phyloP scores from a whole-genome alignment of 2,888 invertebrate species.

The Argyra leucocephala region DNA sequence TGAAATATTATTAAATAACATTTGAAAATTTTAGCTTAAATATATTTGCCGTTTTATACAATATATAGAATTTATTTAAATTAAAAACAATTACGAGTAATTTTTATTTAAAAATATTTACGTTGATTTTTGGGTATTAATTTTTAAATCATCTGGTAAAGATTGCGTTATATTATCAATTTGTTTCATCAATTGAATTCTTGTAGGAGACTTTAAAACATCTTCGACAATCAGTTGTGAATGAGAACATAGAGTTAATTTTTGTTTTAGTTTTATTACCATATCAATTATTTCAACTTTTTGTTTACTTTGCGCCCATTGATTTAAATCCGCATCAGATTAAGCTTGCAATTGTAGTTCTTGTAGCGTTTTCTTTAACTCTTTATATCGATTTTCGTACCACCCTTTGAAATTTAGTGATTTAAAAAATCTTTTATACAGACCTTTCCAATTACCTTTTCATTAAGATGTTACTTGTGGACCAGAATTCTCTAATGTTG shows the following conservation, averaged over 20 bases:
- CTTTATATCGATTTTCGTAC: constrained; percentile 81
- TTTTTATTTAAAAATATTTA: too few relatives aligned
- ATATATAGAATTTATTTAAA: too few relatives aligned
- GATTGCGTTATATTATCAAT: constrained; percentile 72
- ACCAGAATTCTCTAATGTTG: constrained; percentile 78
- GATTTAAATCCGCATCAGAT: constrained; percentile 76
- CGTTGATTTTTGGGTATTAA: constrained; percentile 31
- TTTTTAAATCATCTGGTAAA: constrained; percentile 56
- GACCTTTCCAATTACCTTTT: constrained; percentile 94
- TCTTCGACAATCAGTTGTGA: neutral
- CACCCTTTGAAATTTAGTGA: constrained; percentile 94
- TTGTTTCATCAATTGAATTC: constrained; percentile 52
- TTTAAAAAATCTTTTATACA: constrained; percentile 82
- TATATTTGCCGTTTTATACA: too few relatives aligned
- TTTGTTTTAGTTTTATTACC: constrained; percentile 84
- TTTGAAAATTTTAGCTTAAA: too few relatives aligned
- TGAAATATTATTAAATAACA: too few relatives aligned
- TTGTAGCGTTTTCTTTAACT: constrained; percentile 82
- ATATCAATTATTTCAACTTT: constrained; percentile 98
- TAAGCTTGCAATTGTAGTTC: constrained; percentile 86
- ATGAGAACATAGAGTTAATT: constrained; percentile 54
- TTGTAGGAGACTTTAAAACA: neutral
- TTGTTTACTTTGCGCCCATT: constrained; percentile 84
- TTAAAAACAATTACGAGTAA: too few relatives aligned
- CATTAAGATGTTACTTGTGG: constrained; percentile 91